Conservation (phyloP, 2,797 vertebrate species). For the Anolis apletophallus region DNA sequence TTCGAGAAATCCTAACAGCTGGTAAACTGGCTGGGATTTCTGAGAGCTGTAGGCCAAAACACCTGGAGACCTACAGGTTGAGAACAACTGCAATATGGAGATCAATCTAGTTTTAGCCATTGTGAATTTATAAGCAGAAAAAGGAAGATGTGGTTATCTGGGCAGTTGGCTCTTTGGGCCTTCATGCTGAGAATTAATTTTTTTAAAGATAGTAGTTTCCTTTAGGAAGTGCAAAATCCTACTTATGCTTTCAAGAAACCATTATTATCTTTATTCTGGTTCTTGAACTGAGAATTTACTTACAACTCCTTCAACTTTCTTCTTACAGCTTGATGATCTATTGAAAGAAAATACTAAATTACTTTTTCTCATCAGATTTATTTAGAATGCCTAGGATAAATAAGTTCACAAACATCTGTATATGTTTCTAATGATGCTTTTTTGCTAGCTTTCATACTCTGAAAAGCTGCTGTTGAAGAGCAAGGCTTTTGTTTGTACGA, state of each 20-base stretch:
- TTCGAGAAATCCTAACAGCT: too few relatives aligned
- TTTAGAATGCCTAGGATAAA: neutral
- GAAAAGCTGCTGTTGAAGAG: neutral
- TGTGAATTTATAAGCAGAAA: neutral
- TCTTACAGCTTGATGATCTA: neutral
- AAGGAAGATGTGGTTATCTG: neutral
- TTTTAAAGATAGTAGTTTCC: neutral
- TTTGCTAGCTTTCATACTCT: neutral
- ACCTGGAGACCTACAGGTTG: too few relatives aligned
- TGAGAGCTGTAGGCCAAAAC: too few relatives aligned
- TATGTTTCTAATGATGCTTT: neutral
- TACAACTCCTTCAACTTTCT: too few relatives aligned
- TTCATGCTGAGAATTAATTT: neutral
- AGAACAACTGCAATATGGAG: neutral
- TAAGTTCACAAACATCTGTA: neutral
- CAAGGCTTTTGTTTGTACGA: neutral
- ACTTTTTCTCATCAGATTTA: neutral
- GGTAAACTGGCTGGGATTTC: too few relatives aligned
- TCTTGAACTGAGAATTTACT: neutral
- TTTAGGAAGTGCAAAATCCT: neutral
- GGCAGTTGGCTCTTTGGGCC: neutral
- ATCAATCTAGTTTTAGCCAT: neutral
- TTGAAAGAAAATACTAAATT: neutral
- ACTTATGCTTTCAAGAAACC: neutral
- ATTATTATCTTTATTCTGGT: neutral